phyloP scores from a whole-genome alignment of 2,888 invertebrate genomes.

The Platycnemis pennipes region DNA sequence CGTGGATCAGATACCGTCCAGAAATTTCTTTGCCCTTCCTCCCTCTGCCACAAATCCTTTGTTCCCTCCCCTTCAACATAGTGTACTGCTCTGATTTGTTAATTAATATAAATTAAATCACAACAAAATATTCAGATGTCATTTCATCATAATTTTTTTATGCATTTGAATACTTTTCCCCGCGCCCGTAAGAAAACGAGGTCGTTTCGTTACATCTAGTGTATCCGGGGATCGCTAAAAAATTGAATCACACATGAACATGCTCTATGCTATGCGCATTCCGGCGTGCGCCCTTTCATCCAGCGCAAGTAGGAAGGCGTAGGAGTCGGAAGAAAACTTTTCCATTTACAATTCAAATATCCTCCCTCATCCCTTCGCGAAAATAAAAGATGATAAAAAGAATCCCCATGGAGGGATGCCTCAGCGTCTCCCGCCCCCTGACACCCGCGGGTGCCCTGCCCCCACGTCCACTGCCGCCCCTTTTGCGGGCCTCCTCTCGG shows the following conservation, averaged over 20 bases:
- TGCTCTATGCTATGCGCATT: conserved; percentile 20
- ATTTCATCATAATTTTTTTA: too few relatives aligned
- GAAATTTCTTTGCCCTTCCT: too few relatives aligned
- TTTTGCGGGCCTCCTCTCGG: not conserved
- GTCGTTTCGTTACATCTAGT: too few relatives aligned
- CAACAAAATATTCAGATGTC: too few relatives aligned
- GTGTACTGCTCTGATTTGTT: too few relatives aligned
- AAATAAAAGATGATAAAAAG: not conserved
- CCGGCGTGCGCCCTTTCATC: conserved; percentile 37
- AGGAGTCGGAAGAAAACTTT: conserved; percentile 36
- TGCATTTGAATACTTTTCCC: too few relatives aligned
- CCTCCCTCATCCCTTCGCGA: conserved; percentile 26
- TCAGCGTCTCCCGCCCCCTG: not conserved
- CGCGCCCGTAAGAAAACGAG: too few relatives aligned
- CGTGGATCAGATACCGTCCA: too few relatives aligned
- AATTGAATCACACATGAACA: not conserved
- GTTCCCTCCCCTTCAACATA: too few relatives aligned
- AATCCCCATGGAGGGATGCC: not conserved
- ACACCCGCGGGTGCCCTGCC: not conserved
- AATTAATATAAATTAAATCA: too few relatives aligned
- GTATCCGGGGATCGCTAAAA: not conserved
- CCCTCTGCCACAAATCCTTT: too few relatives aligned
- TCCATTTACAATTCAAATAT: conserved; percentile 63
- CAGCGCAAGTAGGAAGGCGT: conserved; percentile 6
- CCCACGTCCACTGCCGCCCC: not conserved